phyloP scores from a whole-genome alignment of 1,140 invertebrate genomes.

The Elymnias hypermnestra region DNA sequence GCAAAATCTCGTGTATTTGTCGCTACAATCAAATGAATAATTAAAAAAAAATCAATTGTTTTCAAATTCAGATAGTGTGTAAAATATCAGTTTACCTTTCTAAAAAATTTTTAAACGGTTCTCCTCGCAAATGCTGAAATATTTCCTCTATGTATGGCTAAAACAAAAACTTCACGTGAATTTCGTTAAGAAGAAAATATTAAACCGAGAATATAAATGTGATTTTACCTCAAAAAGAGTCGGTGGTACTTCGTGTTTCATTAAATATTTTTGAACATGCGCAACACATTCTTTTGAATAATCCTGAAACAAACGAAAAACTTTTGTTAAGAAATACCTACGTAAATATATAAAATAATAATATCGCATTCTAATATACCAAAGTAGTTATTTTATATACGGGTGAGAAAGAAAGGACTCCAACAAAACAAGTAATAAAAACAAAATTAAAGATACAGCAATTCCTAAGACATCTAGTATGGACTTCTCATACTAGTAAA shows the following conservation, averaged over 20 bases:
- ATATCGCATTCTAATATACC: too few relatives aligned
- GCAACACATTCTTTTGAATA: conserved; percentile 97
- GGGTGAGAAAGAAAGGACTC: too few relatives aligned
- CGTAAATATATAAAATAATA: too few relatives aligned
- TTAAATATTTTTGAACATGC: conserved; percentile 97
- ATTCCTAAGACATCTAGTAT: too few relatives aligned
- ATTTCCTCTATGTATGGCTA: conserved; percentile 99
- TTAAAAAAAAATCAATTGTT: too few relatives aligned
- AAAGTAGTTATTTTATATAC: too few relatives aligned
- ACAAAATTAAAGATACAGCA: too few relatives aligned
- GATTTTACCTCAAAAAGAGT: conserved; percentile 95
- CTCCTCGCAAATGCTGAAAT: conserved; percentile 95
- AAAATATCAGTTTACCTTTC: conserved; percentile 85
- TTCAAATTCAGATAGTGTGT: conserved; percentile 18
- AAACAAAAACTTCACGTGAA: conserved; percentile 31
- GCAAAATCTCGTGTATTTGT: conserved; percentile 99
- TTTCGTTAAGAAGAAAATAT: not conserved
- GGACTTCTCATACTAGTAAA: too few relatives aligned
- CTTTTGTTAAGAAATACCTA: too few relatives aligned
- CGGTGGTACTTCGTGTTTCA: conserved; percentile 97
- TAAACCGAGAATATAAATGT: too few relatives aligned
- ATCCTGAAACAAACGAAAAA: conserved; percentile 83
- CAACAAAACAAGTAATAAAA: too few relatives aligned
- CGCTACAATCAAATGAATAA: conserved; percentile 85
- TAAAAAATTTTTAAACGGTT: conserved; percentile 98